Conservation (phyloP, 2,888 invertebrate species). For the Lucinisca nassula region DNA sequence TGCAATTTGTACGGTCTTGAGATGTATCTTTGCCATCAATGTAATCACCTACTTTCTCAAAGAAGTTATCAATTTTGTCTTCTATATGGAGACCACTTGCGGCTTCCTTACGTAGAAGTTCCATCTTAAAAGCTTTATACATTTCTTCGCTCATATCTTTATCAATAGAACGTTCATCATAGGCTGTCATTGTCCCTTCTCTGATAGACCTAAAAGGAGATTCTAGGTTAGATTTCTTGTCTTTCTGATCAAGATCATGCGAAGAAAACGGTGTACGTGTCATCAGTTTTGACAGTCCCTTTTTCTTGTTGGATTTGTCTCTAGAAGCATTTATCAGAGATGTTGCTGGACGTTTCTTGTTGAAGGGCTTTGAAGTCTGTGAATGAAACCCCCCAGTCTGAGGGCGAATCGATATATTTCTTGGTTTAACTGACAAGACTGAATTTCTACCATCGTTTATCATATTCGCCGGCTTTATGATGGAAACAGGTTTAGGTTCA, state of each 20-base stretch:
- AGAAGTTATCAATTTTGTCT: constrained; percentile 76
- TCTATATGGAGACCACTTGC: constrained; percentile 71
- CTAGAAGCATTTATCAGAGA: constrained; percentile 9
- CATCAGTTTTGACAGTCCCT: constrained; percentile 50
- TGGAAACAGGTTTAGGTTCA: background rate
- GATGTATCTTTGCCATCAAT: too few species aligned
- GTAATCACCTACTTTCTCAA: constrained; percentile 74
- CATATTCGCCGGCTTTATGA: background rate
- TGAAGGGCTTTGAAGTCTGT: background rate
- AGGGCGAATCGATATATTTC: background rate
- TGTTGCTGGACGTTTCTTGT: background rate
- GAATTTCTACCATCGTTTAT: background rate
- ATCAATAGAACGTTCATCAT: constrained; percentile 70
- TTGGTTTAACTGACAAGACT: background rate
- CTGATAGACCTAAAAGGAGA: constrained; percentile 59
- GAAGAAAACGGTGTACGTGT: constrained; percentile 75
- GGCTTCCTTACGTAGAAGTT: constrained; percentile 78
- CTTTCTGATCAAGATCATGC: constrained; percentile 72
- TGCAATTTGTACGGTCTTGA: background rate
- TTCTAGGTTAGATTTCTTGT: constrained; percentile 44
- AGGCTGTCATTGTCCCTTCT: constrained; percentile 49
- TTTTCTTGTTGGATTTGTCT: constrained; percentile 41
- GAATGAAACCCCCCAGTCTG: constrained; percentile 9
- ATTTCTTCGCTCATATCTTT: constrained; percentile 79
- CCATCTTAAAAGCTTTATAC: constrained; percentile 79